Base-by-base conservation (phyloP, 2,888 invertebrate species). In the Zonitis immaculata region DNA sequence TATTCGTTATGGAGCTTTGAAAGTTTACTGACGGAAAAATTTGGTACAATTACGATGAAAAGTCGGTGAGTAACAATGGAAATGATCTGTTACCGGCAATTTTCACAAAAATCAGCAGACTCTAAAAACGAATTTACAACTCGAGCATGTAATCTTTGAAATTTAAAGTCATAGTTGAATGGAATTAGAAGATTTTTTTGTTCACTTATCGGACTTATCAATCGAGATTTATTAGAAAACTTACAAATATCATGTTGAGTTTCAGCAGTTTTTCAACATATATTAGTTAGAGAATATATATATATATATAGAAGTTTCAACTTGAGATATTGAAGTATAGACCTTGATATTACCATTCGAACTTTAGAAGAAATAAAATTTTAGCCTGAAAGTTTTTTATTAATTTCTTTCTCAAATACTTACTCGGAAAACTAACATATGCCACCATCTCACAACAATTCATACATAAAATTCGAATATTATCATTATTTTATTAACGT, bases 161-260 rank as follows among this genome's bases (percentile, higher is more conserved):
- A 11, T 11, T n/a, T 20, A 11, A 20, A 39, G 6, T 20, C n/a
- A 39, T 20, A 18, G 39, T 39, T 20, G 20, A 39, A 39, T 39
- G 20, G 16, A 39, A 39, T 39, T 39, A 20, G 20, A 39, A 39
- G 39, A 39, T 39, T 39, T 39, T 16, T 27, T 6, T 39, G 18
- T 18, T 22, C 5, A 4, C 22, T 20, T 39, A 39, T 39, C 39
- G 39, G 11, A 39, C 20, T 20, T 39, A 39, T 18, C 39, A 39
- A 39, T 39, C 39, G 39, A 39, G 39, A 39, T 39, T 39, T 39
- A 39, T 39, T 39, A 39, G 39, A 39, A 39, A 39, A 39, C 35
- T 35, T 35, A 18, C 8, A 35, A n/a, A 16, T 16, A 35, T 35
- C 16, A 16, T 35, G 35, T 35, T 35, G 35, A 35, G 35, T 18